phyloP scores from a whole-genome alignment of 2,113 vertebrate genomes.

The Cryptomyrus ogoouensis region DNA sequence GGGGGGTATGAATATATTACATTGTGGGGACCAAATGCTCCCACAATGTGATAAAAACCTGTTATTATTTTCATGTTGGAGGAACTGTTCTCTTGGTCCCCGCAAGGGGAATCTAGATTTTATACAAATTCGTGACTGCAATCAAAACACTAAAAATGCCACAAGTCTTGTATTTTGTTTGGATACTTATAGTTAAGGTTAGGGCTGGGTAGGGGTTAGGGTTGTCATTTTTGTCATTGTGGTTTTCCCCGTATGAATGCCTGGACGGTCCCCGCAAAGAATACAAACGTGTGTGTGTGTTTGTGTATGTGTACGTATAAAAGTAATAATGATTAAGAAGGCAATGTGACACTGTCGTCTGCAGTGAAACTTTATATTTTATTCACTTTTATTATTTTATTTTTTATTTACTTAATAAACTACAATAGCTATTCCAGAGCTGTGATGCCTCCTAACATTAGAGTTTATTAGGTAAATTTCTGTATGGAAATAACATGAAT shows the following conservation, averaged over 20 bases:
- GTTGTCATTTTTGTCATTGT: neutral
- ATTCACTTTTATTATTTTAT: no score
- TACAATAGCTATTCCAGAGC: neutral
- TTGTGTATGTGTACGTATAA: neutral
- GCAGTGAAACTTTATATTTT: neutral
- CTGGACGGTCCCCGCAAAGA: neutral
- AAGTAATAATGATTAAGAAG: neutral
- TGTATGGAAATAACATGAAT: neutral
- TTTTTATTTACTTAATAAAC: neutral
- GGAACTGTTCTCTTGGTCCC: neutral
- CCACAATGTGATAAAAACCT: neutral
- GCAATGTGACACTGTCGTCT: neutral
- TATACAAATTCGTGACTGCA: neutral
- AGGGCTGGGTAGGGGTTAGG: neutral
- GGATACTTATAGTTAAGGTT: neutral
- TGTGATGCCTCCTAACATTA: neutral
- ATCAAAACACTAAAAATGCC: neutral
- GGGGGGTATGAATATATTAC: neutral
- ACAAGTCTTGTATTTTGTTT: neutral
- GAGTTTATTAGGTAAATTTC: neutral
- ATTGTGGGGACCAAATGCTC: neutral
- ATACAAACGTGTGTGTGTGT: neutral
- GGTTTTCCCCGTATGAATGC: neutral
- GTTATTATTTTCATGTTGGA: neutral
- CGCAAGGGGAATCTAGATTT: neutral